Base-by-base conservation (phyloP, 2,113 vertebrate genomes). In the Corynorhinus townsendii region DNA sequence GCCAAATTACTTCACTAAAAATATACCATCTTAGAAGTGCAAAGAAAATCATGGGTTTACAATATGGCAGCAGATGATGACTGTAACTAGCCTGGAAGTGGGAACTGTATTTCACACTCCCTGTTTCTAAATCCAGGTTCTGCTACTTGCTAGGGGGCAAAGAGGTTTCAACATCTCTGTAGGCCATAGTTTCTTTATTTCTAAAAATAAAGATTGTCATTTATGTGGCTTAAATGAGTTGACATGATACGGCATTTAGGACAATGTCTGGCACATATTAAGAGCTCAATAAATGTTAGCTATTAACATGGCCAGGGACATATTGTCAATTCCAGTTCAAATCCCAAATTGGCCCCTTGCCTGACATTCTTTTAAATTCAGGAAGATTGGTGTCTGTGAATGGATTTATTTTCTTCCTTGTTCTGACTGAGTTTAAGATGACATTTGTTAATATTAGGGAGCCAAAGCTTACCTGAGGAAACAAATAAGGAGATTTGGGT, bases 361-460 rank as follows among this genome's bases (percentile, higher is more conserved):
- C 89, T 95, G 71, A 96, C 95, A 93, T 96, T 96, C 91, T 87
- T 95, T 89, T 43, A 86, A 93, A 87, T 95, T 96, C 89, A 93
- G 52, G 75, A 86, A 49, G 47, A 96, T 95, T 73, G 87, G 80
- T 95, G 40, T 94, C 69, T 95, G 24, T 84, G 83, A 83, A 91
- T 84, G 26, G 69, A 75, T 95, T 96, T 94, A 91, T 86, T 94
- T 97, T 91, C 69, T 71, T 91, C 19, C 82, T 89, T 95, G n/a
- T 89, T 89, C 49, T 59, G 62, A 30, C 66, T 89, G n/a, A 95
- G 20, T 91, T 75, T 89, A 92, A 86, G 80, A 75, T 1, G 49
- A 28, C 75, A 75, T 91, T 84, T 94, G 69, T 91, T 84, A 83
- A 33, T 80, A 72, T 86, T 80, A 56, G 35, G 33, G 28, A 94